Base-by-base conservation (phyloP, 1,140 invertebrate genomes). In the Camponotus floridanus region DNA sequence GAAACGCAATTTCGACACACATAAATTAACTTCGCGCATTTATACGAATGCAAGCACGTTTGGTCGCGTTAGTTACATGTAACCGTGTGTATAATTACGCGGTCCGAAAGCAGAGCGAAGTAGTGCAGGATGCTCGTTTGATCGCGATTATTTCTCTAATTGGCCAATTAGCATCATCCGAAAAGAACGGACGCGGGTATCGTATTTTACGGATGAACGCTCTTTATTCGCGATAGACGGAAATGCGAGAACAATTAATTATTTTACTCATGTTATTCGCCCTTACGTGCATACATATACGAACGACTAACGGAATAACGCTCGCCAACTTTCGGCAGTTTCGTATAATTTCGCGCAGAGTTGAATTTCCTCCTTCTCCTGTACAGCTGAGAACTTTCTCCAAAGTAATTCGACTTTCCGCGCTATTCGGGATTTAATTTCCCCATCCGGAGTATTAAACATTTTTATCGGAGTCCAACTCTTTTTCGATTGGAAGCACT, bases 101-200 rank as follows among this genome's bases (percentile, higher is more conserved):
- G 51, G 55, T n/a, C 13, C 51, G 11, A 71, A 59, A 71, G 64
- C 36, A n/a, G 15, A 61, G 18, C 9, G 39, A n/a, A 15, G n/a
- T 21, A 48, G 26, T 33, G 42, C 74, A 18, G 39, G 21, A 36
- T 36, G 5, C 5, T 26, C 21, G 11, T 42, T 31, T 45, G 45
- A 85, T 73, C 65, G 26, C 33, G 65, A 79, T 87, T 89, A 81
- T 76, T 87, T 79, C 86, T 68, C 48, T 51, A 85, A 89, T 90
- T 90, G 71, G 15, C 39, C 85, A 84, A 89, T 87, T 87, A 87
- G 39, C 57, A 51, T 62, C 55, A 5, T 13, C 1, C 31, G 18
- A 21, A 7, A n/a, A 9, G 31, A 55, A 57, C 26, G 62, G 74
- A n/a, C 26, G 11, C 18, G 67, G 6, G 48, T 81, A 81, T 76